phyloP scores from a whole-genome alignment of 2,888 invertebrate species.

The Philereme vetulata region DNA sequence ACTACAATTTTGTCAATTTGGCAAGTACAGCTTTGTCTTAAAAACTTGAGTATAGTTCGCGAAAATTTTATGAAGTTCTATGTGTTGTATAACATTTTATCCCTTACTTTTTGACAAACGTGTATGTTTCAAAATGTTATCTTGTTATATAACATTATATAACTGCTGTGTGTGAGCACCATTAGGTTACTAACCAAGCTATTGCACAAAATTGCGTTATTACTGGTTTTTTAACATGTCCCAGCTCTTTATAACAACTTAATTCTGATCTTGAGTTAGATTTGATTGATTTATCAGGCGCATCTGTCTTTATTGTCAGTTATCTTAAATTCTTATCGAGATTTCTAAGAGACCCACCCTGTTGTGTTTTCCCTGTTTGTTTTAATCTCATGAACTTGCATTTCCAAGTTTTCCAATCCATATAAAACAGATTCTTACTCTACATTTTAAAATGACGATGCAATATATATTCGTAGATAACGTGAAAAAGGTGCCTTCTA shows the following conservation, averaged over 20 bases:
- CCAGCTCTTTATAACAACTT: too few relatives aligned
- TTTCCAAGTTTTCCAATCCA: conserved; percentile 23
- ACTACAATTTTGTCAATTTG: too few relatives aligned
- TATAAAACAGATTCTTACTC: conserved; percentile 17
- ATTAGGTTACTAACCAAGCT: conserved; percentile 35
- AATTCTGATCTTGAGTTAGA: conserved; percentile 34
- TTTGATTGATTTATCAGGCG: conserved; percentile 47
- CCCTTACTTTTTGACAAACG: too few relatives aligned
- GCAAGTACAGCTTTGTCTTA: too few relatives aligned
- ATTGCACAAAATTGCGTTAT: conserved; percentile 29
- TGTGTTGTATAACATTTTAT: too few relatives aligned
- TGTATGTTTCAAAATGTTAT: too few relatives aligned
- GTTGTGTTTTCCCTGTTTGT: conserved; percentile 64
- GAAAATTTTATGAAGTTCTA: too few relatives aligned
- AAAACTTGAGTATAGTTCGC: too few relatives aligned
- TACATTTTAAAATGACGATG: conserved; percentile 32
- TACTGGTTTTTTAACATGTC: too few relatives aligned
- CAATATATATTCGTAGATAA: conserved; percentile 25
- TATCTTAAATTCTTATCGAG: conserved; percentile 73
- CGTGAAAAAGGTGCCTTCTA: conserved; percentile 24
- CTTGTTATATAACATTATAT: too few relatives aligned
- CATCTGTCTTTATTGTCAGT: conserved; percentile 77
- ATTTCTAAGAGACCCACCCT: conserved; percentile 66
- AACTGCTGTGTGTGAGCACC: not conserved
- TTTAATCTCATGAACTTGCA: conserved; percentile 36